Base-by-base conservation (phyloP, 2,113 vertebrate species). In the Heloderma charlesbogerti region DNA sequence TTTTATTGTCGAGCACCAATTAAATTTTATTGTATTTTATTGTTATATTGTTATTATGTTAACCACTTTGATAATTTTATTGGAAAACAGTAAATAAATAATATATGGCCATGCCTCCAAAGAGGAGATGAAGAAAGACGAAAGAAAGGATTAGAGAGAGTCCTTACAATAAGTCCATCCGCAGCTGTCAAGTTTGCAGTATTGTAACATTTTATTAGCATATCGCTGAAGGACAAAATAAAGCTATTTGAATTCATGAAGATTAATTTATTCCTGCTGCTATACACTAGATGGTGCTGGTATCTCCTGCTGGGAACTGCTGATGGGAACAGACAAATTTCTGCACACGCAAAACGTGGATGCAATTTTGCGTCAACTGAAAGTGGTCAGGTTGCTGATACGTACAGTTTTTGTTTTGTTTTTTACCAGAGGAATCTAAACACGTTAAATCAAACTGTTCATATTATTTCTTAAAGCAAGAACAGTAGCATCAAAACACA, bases 261-360 rank as follows among this genome's bases (percentile, higher is more conserved):
- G 82, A 83, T n/a, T n/a, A n/a, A n/a, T 18, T 4, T 40, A 89
- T 91, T 95, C 77, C 88, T 87, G 18, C 57, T 43, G 79, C 54
- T 85, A 57, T 54, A 31, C 96, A 94, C 90, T 94, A 96, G 96
- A 92, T 95, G 96, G 96, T 87, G 94, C 94, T 95, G 81, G 37
- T 92, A 91, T 34, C 84, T 7, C 27, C 69, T 45, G 51, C 20
- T 69, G 7, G 12, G 45, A 13, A 37, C 5, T 60, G 10, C 29
- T 15, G 8, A 29, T 88, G 22, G 27, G 4, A n/a, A 48, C 37
- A 7, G 34, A 51, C 40, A 25, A n/a, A 67, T 63, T 16, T 63
- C 29, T 34, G 25, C 18, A 1, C 18, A 1, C 16, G 45, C 15
- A 88, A 51, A 4, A 5, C 60, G 3, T 20, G 3, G 37, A 15